Evolutionary conservation across 2,888 invertebrate genomes (phyloP), one percentile per base, ranked within the genome.

Genomic region (Amiota communis): DNA sequence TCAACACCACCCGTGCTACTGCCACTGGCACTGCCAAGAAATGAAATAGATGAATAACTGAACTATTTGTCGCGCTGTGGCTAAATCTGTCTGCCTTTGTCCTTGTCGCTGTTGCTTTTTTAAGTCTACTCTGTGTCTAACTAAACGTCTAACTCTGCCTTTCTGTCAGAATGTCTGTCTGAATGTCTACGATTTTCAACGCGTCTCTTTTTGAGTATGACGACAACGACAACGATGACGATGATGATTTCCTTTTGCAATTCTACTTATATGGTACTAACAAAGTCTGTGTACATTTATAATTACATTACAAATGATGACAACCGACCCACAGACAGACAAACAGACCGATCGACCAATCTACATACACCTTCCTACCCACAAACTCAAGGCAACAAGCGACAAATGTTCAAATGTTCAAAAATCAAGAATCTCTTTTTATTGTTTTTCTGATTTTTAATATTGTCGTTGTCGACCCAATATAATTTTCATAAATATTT

Each of bases 291-390:
- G 65, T 65, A 65, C 65, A 65, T 46, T 65, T 65, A 65, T 65
- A 65, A 65, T 65, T 64, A 71, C 23, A 71, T 51, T 63, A 71
- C 59, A 59, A 59, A 17, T 11, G 59, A 59, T 20, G 59, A 9
- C 11, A 9, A 59, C 57, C 13, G 13, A 36, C 17, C 12, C 23
- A 53, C 20, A 48, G n/a, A 57, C 15, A 59, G 23, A 72, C 47
- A 2, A 65, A 46, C 36, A 65, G 8, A 53, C 13, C 13, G 6
- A 36, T 36, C 36, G 36, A 36, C 36, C n/a, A n/a, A n/a, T n/a
- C n/a, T n/a, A 1, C 1, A 23, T 23, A 1, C 3, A 23, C 23
- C 23, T 23, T 23, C 23, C 23, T 23, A 36, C 36, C 6, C 36
- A 36, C 36, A 36, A 36, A 36, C 36, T 6, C 36, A 36, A 0